Evolutionary conservation across 2,797 vertebrate species (phyloP).

Genomic region (Buphagus erythrorhynchus): DNA sequence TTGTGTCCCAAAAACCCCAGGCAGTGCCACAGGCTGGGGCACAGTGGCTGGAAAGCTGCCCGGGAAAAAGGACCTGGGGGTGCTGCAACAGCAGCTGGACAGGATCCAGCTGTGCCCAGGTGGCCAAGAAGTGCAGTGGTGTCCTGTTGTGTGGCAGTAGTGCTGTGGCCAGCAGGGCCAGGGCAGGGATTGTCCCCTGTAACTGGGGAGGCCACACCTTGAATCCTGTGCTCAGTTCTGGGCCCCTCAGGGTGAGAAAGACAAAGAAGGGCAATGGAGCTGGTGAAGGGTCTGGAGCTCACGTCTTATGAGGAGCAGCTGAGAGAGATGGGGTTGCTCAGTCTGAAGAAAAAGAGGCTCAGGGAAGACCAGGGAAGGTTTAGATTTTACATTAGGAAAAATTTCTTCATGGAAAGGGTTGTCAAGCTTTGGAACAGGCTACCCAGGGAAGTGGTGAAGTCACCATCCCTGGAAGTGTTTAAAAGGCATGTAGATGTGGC

Average conservation of each 20-base stretch:
- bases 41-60: background rate
- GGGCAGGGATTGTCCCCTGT: background rate
- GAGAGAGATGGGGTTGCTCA: background rate
- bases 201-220: background rate
- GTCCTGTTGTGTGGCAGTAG: background rate
- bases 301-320: background rate
- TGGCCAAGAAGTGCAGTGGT: rapidly evolving
- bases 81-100: background rate
- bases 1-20: background rate
- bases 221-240: rapidly evolving
- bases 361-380: background rate
- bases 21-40: background rate
- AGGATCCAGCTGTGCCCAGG: background rate
- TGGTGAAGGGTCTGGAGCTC: background rate
- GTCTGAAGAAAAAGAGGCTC: background rate
- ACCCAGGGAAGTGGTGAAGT: background rate
- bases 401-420: background rate
- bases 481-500: background rate
- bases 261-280: background rate
- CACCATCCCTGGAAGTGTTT: background rate
- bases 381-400: background rate
- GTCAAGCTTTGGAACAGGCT: background rate
- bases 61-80: background rate
- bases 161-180: background rate
- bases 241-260: background rate